Percentiles rank a stretch among this genome's conserved stretches.
Conservation (phyloP, 2,888 invertebrate species). For the Drosophila greeni region DNA sequence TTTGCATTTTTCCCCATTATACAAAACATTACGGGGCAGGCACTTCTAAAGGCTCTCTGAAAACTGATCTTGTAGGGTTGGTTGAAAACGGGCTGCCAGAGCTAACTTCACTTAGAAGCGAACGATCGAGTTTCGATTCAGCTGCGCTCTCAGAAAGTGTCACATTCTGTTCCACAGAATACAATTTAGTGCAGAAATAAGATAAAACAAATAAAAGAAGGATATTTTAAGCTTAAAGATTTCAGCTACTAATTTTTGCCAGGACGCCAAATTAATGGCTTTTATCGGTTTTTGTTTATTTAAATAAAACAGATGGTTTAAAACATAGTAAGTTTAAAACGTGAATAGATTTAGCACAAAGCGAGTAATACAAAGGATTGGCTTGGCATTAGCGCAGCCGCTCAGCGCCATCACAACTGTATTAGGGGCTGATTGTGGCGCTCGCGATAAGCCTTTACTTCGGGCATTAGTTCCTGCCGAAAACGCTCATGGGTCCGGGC, state of each 20-base stretch:
- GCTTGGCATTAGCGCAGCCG: background rate
- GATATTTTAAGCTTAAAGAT: background rate
- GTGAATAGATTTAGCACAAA: conserved; percentile 52
- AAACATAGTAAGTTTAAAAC: conserved; percentile 20
- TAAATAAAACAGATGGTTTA: background rate
- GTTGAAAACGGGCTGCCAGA: background rate
- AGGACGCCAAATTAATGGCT: background rate
- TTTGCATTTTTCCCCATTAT: too few species aligned
- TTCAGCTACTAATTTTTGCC: background rate
- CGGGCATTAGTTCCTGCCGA: conserved; percentile 70
- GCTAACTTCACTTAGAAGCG: too few species aligned
- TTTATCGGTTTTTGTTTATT: conserved; percentile 5
- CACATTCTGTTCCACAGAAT: background rate
- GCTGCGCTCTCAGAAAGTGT: background rate
- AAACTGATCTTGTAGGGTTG: background rate
- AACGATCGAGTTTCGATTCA: too few species aligned
- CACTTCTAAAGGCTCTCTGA: too few species aligned
- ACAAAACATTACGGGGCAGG: too few species aligned
- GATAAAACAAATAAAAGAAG: background rate
- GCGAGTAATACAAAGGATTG: conserved; percentile 22
- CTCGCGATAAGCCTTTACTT: conserved; percentile 68
- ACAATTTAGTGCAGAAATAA: background rate
- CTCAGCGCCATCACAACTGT: conserved; percentile 67
- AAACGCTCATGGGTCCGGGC: conserved; percentile 70
- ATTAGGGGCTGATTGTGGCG: conserved; percentile 74